A percentile compares a stretch with the other conserved stretches of the same genome.
Evolutionary conservation across 2,113 vertebrate genomes (phyloP).

Genomic region (Carassius carassius): DNA sequence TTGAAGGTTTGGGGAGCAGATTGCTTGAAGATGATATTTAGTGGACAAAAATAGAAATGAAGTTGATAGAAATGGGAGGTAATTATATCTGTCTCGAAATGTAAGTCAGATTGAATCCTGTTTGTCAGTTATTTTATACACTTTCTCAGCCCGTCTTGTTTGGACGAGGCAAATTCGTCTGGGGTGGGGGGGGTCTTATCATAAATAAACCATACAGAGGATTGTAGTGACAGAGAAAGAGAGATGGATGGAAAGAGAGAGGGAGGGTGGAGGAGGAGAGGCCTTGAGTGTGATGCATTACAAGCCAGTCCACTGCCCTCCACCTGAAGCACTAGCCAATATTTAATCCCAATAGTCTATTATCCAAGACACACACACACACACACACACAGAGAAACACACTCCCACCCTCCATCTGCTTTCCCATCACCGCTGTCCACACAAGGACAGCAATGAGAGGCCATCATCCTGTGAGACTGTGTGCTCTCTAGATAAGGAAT

Average conservation of each 20-base stretch:
- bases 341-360: constrained; percentile 64
- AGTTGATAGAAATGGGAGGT: constrained; percentile 74
- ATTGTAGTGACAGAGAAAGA: constrained; percentile 24
- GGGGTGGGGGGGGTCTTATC: background rate
- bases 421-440: constrained; percentile 53
- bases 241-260: constrained; percentile 29
- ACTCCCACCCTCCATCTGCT: constrained; percentile 39
- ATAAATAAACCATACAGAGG: constrained; percentile 38
- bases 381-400: constrained; percentile 19
- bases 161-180: constrained; percentile 15
- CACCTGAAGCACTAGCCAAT: constrained; percentile 59
- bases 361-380: constrained; percentile 51
- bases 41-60: constrained; percentile 66
- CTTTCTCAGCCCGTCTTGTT: constrained; percentile 36
- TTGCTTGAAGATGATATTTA: constrained; percentile 69
- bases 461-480: constrained; percentile 45
- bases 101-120: constrained; percentile 51
- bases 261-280: constrained; percentile 40
- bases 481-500: constrained; percentile 54
- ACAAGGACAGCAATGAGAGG: constrained; percentile 54
- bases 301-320: constrained; percentile 58
- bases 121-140: constrained; percentile 27
- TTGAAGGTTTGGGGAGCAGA: constrained; percentile 71
- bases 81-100: constrained; percentile 71
- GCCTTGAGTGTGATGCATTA: constrained; percentile 62